Evolutionary conservation across 2,888 invertebrate species (phyloP), one percentile per base, ranked within the genome.

Genomic region (Diabrotica balteata): DNA sequence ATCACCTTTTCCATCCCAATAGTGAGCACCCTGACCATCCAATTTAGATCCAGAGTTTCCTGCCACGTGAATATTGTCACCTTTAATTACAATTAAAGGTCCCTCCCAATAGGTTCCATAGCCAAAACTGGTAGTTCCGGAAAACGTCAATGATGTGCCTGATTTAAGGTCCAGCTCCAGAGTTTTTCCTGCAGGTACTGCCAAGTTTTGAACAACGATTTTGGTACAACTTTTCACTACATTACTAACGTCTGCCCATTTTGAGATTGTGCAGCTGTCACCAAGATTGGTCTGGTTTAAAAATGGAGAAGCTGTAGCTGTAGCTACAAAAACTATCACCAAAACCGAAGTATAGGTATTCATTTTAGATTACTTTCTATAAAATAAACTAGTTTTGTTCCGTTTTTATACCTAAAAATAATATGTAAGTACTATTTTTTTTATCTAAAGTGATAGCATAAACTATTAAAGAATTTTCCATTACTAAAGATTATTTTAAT

Each of bases 1-100:
- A 3, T 68, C 72, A 4, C 73, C 73, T 62, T 69, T 69, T 10
- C 75, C 73, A 60, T 75, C 75, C 73, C 75, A 75, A 55, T 75
- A 75, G n/a, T 66, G 64, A 52, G 71, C 69, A 17, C 73, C 73
- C 58, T 74, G 68, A 7, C 72, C 75, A 60, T 75, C 75, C 8
- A 73, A 61, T 8, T 69, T 60, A 7, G 69, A 62, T 52, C 62
- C 73, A 68, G 52, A 10, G 22, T 17, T 57, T 8, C 66, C 67
- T 11, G 7, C 45, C 17, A 68, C 67, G 6, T 47, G 53, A 7
- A 68, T 43, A 8, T 51, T 45, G n/a, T 52, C 42, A 11, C 55
- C 67, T 55, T 47, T 17, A 43, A 68, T 53, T 8, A 50, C 22
- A 8, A 68, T 42, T 7, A 68, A 22, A n/a, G 67, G 67, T 11